phyloP scores from a whole-genome alignment of 1,140 invertebrate species.

The Heliothis virescens region DNA sequence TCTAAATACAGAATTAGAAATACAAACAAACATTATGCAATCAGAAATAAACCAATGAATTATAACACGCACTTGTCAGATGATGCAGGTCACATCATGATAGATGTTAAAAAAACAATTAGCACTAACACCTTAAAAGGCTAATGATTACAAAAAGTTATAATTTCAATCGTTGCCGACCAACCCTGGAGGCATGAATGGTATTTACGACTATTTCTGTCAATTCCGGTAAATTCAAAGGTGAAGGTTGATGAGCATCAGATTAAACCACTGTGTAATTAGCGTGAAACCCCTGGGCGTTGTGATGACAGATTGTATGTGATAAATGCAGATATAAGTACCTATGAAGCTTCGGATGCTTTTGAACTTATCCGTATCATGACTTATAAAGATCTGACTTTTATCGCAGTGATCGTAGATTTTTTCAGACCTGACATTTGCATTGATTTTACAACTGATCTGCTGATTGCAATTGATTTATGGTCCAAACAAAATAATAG shows the following conservation, averaged over 20 bases:
- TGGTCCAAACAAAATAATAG: neutral
- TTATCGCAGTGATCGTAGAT: too few species aligned
- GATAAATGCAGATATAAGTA: too few species aligned
- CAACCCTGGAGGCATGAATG: conserved; percentile 2
- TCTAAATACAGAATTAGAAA: too few species aligned
- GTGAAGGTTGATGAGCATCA: conserved; percentile 18
- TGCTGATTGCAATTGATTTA: too few species aligned
- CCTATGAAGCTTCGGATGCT: neutral
- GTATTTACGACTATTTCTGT: neutral
- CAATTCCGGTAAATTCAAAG: conserved; percentile 33
- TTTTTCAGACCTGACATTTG: too few species aligned
- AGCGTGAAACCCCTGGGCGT: neutral
- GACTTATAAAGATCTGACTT: too few species aligned
- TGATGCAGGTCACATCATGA: neutral
- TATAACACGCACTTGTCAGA: too few species aligned
- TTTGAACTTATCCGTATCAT: neutral
- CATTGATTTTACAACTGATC: too few species aligned
- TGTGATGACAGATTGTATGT: conserved; percentile 20
- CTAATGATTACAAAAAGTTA: neutral
- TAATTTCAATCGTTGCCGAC: conserved; percentile 5
- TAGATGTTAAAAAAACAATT: conserved; percentile 23
- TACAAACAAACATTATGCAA: too few species aligned
- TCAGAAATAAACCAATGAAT: too few species aligned
- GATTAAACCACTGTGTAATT: neutral
- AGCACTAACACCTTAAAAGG: neutral